A percentile compares a stretch with the other conserved stretches of the same genome.
These are phyloP conservation scores for Leucoraja ocellata DNA, from an alignment of 2,797 vertebrate genomes.

Conservation along the genomic window DNA sequence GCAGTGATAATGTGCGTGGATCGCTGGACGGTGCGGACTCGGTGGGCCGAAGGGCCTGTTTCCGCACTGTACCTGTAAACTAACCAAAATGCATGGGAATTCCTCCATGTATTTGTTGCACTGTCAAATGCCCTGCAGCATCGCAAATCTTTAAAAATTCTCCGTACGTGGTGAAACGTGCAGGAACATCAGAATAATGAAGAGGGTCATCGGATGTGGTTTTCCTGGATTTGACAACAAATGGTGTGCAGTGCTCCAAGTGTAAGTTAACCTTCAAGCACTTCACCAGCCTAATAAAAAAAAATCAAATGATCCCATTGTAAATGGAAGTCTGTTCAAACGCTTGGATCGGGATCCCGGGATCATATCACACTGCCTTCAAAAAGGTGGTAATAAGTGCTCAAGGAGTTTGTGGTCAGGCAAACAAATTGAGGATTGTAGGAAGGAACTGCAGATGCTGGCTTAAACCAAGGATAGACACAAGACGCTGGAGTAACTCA, in stretches of 20 bases:
- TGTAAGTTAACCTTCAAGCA: not conserved
- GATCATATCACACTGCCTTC: no score
- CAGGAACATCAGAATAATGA: not conserved
- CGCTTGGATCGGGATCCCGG: not conserved
- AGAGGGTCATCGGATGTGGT: not conserved
- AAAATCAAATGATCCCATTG: not conserved
- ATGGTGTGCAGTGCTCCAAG: not conserved
- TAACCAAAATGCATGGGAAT: not conserved
- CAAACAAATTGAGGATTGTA: not conserved
- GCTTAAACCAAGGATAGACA: no score
- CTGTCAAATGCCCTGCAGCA: not conserved
- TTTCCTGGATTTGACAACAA: not conserved
- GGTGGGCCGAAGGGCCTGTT: no score
- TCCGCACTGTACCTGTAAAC: no score
- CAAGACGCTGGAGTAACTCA: no score
- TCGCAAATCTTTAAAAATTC: not conserved
- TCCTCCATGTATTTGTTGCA: conserved; percentile 3
- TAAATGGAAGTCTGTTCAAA: not conserved
- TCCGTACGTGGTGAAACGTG: not conserved
- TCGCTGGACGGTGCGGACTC: no score
- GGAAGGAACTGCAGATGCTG: no score
- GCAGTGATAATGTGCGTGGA: no score
- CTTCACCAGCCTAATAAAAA: not conserved
- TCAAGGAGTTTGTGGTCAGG: not conserved
- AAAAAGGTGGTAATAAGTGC: not conserved